Conservation (phyloP, 2,113 vertebrate species). For the Apodemus sylvaticus region DNA sequence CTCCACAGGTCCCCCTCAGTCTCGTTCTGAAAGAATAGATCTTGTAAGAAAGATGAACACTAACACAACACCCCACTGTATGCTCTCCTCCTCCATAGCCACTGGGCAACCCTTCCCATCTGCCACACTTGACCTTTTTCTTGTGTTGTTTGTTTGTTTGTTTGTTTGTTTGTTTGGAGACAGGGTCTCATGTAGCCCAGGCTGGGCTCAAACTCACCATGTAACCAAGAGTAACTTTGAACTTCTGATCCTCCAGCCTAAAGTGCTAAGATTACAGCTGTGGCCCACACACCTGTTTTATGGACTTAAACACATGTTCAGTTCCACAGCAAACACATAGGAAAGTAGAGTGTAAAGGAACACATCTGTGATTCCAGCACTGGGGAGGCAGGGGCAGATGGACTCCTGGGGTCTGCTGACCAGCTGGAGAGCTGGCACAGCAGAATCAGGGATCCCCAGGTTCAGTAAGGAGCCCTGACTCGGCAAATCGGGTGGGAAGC, state of each 20-base stretch:
- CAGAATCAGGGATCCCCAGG: not conserved
- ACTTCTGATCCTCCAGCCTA: not conserved
- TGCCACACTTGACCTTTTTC: not conserved
- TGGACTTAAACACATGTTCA: not conserved
- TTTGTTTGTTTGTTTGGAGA: not conserved
- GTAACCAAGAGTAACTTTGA: not conserved
- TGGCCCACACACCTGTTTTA: not conserved
- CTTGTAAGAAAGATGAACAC: not conserved
- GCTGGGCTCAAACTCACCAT: not conserved
- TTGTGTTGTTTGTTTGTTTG: too few species aligned
- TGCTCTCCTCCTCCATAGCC: not conserved
- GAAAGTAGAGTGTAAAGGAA: not conserved
- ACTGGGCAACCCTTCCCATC: not conserved
- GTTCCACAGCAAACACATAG: not conserved
- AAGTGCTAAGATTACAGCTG: not conserved
- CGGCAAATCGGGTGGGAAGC: too few species aligned
- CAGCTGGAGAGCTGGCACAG: not conserved
- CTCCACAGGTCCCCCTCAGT: not conserved
- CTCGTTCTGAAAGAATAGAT: not conserved
- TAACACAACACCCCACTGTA: accelerated
- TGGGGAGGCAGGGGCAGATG: not conserved
- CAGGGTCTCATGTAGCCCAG: not conserved
- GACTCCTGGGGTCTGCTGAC: not conserved
- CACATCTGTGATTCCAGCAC: not conserved
- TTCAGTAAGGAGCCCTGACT: not conserved